Percentiles rank a stretch among this genome's conserved stretches.
phyloP scores from a whole-genome alignment of 2,888 invertebrate genomes.

The Odontocerum albicorne region DNA sequence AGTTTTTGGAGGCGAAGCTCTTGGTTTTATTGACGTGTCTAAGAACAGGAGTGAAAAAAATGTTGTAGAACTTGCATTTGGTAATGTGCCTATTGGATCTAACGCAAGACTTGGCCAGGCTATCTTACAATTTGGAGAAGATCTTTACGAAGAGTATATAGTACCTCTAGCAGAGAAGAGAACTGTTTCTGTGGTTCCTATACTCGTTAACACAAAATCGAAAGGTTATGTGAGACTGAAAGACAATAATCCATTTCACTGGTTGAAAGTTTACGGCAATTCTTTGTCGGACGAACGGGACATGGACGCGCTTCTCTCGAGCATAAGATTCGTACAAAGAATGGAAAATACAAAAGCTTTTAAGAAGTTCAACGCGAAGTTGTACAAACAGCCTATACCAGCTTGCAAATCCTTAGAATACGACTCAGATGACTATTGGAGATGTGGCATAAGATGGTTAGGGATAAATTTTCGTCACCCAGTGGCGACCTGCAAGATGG shows the following conservation, averaged over 20 bases:
- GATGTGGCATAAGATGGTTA: constrained; percentile 64
- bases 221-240: constrained; percentile 68
- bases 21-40: constrained; percentile 63
- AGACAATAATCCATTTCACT: constrained; percentile 70
- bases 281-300: constrained; percentile 71
- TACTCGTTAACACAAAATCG: constrained; percentile 77
- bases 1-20: constrained; percentile 63
- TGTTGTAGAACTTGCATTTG: constrained; percentile 65
- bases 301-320: constrained; percentile 59
- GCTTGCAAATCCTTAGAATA: constrained; percentile 54
- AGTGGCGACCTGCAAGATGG: constrained; percentile 73
- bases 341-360: constrained; percentile 62
- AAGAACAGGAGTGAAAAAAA: constrained; percentile 57
- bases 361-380: constrained; percentile 56
- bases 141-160: constrained; percentile 59
- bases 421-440: constrained; percentile 69
- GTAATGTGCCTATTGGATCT: neutral
- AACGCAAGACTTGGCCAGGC: constrained; percentile 51
- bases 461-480: constrained; percentile 67
- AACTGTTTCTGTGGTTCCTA: constrained; percentile 65
- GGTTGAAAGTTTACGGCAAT: constrained; percentile 79
- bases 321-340: constrained; percentile 61
- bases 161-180: constrained; percentile 56
- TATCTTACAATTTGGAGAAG: constrained; percentile 59
- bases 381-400: constrained; percentile 55